These are phyloP conservation scores for Hozukius guyotensis DNA, from an alignment of 2,797 vertebrate species.

Conservation along the genomic window DNA sequence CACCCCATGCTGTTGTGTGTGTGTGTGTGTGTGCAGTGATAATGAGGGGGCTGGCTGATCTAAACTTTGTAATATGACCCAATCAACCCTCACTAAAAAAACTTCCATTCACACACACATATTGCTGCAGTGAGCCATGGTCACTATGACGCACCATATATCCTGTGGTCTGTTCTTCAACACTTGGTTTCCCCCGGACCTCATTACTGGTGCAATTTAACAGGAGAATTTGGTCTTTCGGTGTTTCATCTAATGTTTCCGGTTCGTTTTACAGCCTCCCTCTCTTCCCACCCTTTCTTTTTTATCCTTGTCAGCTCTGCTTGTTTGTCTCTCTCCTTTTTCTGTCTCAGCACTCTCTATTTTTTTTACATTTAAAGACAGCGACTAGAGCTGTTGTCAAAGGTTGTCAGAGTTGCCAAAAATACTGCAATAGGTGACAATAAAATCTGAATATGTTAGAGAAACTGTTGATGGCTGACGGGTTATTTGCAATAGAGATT, in stretches of 20 bases:
- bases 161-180: conserved; percentile 51
- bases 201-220: conserved; percentile 65
- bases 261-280: conserved; percentile 11
- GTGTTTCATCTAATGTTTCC: conserved; percentile 33
- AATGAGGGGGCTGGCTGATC: conserved; percentile 57
- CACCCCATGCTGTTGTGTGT: neutral
- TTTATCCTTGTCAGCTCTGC: neutral
- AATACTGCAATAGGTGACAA: neutral
- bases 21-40: conserved; percentile 18
- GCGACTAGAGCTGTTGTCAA: neutral
- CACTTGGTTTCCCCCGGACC: conserved; percentile 56
- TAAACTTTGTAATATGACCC: conserved; percentile 56
- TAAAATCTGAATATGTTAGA: neutral
- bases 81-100: conserved; percentile 47
- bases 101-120: conserved; percentile 6
- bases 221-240: conserved; percentile 27
- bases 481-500: neutral
- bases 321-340: neutral
- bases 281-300: neutral
- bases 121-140: conserved; percentile 8
- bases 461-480: neutral
- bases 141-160: conserved; percentile 46
- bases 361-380: neutral
- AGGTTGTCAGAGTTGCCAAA: neutral
- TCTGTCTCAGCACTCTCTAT: neutral